A percentile compares a stretch with the other conserved stretches of the same genome.
These are phyloP conservation scores for Scarus forsteni DNA, from an alignment of 2,797 vertebrate species.

Conservation along the genomic window DNA sequence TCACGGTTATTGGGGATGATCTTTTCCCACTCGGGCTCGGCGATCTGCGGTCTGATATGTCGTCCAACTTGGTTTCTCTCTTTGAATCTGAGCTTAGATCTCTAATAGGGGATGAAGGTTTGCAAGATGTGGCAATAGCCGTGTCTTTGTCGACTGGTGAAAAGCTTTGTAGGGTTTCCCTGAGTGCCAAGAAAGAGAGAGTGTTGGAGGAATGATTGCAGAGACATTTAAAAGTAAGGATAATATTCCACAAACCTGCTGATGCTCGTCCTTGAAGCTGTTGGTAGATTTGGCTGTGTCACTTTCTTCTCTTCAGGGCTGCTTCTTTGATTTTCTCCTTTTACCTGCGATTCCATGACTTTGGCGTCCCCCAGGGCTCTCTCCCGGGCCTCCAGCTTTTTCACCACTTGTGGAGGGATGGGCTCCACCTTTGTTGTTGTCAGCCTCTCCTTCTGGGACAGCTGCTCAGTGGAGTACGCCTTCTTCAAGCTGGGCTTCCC, in stretches of 20 bases:
- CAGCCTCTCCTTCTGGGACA: slow-evolving; percentile 71
- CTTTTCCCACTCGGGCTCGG: slow-evolving; percentile 53
- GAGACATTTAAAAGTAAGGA: slow-evolving; percentile 21
- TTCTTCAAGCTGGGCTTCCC: slow-evolving; percentile 90
- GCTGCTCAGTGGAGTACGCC: slow-evolving; percentile 83
- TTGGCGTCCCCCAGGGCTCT: slow-evolving; percentile 50
- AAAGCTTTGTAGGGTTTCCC: slow-evolving; percentile 51
- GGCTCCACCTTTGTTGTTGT: slow-evolving; percentile 69
- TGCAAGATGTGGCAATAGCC: slow-evolving; percentile 25
- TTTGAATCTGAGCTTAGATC: slow-evolving; percentile 28
- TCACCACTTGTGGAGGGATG: slow-evolving; percentile 74
- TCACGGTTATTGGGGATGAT: slow-evolving; percentile 26
- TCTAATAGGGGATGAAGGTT: slow-evolving; percentile 30
- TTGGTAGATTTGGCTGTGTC: slow-evolving; percentile 60
- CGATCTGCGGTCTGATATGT: slow-evolving; percentile 34
- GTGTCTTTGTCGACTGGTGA: slow-evolving; percentile 42
- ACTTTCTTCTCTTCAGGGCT: slow-evolving; percentile 13
- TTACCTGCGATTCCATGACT: slow-evolving; percentile 1
- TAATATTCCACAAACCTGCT: slow-evolving; percentile 69
- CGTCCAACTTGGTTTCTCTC: slow-evolving; percentile 24
- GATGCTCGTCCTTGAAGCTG: slow-evolving; percentile 63
- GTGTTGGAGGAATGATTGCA: slow-evolving; percentile 9
- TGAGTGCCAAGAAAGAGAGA: slow-evolving; percentile 49
- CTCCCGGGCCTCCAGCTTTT: slow-evolving; percentile 75
- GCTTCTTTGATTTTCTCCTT: slow-evolving; percentile 25